Evolutionary conservation across 2,888 invertebrate genomes (phyloP), one percentile per base, ranked within the genome.

Genomic region (Chaitophorus viminalis): DNA sequence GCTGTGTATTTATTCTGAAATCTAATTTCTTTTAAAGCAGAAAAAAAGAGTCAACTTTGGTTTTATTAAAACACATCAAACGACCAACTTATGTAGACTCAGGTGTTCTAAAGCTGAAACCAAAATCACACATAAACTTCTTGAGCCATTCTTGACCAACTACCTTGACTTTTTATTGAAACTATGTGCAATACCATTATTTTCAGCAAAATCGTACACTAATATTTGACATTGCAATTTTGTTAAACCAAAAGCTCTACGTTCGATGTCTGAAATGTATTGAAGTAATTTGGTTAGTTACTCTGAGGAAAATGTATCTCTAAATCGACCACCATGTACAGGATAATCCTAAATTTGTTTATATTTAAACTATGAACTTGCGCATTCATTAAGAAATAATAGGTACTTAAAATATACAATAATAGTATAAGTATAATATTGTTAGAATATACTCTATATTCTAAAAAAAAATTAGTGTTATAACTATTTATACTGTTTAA

Each of bases 111-210:
- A 78, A 18, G 52, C 78, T 68, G 39, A 89, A 89, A 72, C 54
- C 39, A 54, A 86, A 85, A 6, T 87, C 65, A 52, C 76, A 87
- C 75, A 85, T 86, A 78, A 89, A 89, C 36, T 54, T 54, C 25
- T 52, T 29, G 31, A 89, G 77, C 90, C 89, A 90, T 31, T 90
- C 89, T 72, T 83, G 36, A 78, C 90, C 90, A 25, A 90, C 90
- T 33, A 89, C 72, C 75, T 89, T 87, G 70, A 54, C 83, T 54
- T 33, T 39, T 82, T 82, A 31, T 89, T 89, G 86, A 90, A 90
- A 29, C 89, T 88, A 87, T 90, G 90, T 29, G 78, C 46, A 33
- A 90, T 89, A 25, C 88, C 82, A 81, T 89, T 89, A 77, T 72
- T 60, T 72, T 90, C 89, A 29, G 90, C 89, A 82, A 88, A 89